A percentile compares a stretch with the other conserved stretches of the same genome.
Conservation (phyloP, 2,113 vertebrate species). For the Myrmophylax atrothorax region DNA sequence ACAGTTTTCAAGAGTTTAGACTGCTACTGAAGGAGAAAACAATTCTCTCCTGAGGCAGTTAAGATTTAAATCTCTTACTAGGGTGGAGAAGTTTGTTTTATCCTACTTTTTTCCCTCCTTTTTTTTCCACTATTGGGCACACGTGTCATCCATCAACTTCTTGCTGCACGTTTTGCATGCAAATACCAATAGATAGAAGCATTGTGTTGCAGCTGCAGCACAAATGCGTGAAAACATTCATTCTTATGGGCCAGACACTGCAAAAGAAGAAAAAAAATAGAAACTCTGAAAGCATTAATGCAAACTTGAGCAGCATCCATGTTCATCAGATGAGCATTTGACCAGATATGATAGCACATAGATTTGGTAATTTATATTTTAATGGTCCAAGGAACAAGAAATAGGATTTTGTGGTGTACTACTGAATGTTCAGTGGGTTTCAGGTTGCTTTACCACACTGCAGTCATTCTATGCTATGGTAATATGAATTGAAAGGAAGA, state of each 20-base stretch:
- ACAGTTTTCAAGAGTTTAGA: constrained; percentile 28
- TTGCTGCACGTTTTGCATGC: not conserved
- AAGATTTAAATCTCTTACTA: constrained; percentile 41
- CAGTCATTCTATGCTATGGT: not conserved
- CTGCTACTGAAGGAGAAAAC: constrained; percentile 60
- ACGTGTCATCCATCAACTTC: constrained; percentile 20
- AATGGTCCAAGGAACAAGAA: not conserved
- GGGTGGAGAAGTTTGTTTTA: constrained; percentile 50
- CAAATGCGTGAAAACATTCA: not conserved
- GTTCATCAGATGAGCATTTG: not conserved
- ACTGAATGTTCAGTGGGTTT: not conserved
- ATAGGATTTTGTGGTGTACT: not conserved
- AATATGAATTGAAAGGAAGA: not conserved
- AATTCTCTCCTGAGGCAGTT: constrained; percentile 52
- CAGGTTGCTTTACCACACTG: not conserved
- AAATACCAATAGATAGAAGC: not conserved
- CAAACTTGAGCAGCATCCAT: not conserved
- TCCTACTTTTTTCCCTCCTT: not conserved
- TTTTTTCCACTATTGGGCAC: not conserved
- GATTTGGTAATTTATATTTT: not conserved
- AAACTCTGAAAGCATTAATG: not conserved
- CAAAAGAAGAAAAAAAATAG: not conserved
- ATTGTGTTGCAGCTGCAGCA: constrained; percentile 17
- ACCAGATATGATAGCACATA: not conserved
- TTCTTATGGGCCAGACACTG: not conserved